Percentiles rank a stretch among this genome's conserved stretches.
Evolutionary conservation across 2,888 invertebrate genomes (phyloP).

Genomic region (Carterocephalus palaemon): DNA sequence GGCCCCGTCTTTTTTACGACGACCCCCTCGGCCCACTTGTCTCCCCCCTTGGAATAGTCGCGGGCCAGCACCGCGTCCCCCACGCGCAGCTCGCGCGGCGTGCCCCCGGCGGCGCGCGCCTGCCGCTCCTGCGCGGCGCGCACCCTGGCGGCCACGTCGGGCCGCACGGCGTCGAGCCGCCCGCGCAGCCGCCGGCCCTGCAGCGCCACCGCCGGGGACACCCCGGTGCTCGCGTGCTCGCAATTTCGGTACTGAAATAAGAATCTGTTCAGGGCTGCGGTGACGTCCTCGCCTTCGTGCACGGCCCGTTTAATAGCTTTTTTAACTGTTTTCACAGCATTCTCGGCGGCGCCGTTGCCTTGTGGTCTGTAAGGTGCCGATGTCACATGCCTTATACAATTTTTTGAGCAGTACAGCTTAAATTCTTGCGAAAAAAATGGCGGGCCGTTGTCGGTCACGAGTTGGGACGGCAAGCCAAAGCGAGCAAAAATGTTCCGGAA

Average conservation of each 20-base stretch:
- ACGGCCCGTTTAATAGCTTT: slow-evolving; percentile 18
- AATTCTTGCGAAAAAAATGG: slow-evolving; percentile 29
- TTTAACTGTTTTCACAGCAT: slow-evolving; percentile 28
- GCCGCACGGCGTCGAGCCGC: too few species aligned
- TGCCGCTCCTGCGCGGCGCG: too few species aligned
- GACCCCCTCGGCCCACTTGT: too few species aligned
- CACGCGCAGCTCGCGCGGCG: too few species aligned
- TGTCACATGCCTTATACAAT: slow-evolving; percentile 27
- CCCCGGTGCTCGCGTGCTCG: slow-evolving; percentile 28
- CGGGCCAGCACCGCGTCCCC: too few species aligned
- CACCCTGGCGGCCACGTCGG: too few species aligned
- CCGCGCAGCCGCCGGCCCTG: slow-evolving; percentile 29
- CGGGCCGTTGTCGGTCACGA: slow-evolving; percentile 32
- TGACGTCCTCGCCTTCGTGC: background rate
- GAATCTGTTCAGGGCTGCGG: slow-evolving; percentile 19
- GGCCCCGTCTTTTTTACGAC: too few species aligned
- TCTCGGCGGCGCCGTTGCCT: slow-evolving; percentile 31
- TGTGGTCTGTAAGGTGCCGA: slow-evolving; percentile 28
- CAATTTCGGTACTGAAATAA: slow-evolving; percentile 30
- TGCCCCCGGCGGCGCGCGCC: too few species aligned
- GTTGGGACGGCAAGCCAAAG: slow-evolving; percentile 28
- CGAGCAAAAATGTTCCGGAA: slow-evolving; percentile 28
- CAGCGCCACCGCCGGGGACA: slow-evolving; percentile 29
- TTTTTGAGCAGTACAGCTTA: slow-evolving; percentile 23
- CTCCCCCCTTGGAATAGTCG: too few species aligned